A percentile compares a stretch with the other conserved stretches of the same genome.
Conservation (phyloP, 2,797 vertebrate species). For the Sardinella longiceps region DNA sequence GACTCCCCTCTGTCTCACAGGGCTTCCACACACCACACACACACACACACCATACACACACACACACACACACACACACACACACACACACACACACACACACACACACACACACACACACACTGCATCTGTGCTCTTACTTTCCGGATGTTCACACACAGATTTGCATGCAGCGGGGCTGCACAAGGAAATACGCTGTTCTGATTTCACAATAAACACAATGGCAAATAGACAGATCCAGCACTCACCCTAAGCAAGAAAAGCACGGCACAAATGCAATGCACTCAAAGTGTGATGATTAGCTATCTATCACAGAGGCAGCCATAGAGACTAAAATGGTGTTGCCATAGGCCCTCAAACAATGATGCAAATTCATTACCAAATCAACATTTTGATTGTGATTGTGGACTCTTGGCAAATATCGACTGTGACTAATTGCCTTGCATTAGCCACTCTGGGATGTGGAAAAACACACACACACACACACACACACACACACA, state of each 20-base stretch:
- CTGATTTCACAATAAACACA: background rate
- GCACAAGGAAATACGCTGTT: background rate
- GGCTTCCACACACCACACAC: background rate
- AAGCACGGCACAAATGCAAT: background rate
- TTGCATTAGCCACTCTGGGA: conserved; percentile 28
- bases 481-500: no score
- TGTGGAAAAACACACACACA: background rate
- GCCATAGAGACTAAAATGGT: background rate
- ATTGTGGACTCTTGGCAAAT: conserved; percentile 34
- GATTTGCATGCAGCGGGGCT: background rate
- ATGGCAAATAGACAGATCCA: background rate
- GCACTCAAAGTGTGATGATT: background rate
- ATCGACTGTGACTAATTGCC: conserved; percentile 35
- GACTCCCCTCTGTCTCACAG: conserved; percentile 20
- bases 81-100: background rate
- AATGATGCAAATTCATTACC: conserved; percentile 28
- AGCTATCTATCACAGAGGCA: conserved; percentile 28
- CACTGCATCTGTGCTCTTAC: background rate
- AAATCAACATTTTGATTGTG: conserved; percentile 42
- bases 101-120: background rate
- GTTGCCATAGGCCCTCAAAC: conserved; percentile 14
- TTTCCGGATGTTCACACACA: background rate
- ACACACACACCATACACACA: background rate
- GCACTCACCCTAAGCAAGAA: background rate
- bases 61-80: background rate